Evolutionary conservation across 2,888 invertebrate species (phyloP), one percentile per base, ranked within the genome.

Genomic region (Priocnemis perturbator): DNA sequence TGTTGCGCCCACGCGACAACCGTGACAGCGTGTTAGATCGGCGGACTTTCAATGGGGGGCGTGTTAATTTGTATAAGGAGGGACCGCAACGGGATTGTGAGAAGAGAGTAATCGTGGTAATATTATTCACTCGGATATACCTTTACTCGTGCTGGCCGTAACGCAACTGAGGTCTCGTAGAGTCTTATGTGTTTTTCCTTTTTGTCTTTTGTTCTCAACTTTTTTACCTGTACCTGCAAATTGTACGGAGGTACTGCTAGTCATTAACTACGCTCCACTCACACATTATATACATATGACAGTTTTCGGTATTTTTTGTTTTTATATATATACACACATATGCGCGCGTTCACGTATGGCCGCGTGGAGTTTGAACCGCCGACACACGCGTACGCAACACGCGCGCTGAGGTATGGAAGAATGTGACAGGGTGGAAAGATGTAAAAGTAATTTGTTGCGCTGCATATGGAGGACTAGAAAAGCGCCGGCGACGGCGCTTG

Each of bases 111-210:
- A 7, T 23, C 61, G 69, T 71, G 71, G 73, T 78, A 82, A 83
- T 84, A 83, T 85, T 37, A 37, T 37, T 37, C 83, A 82, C 83
- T 86, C 87, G 81, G 80, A 85, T 83, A 84, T 91, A 91, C 91
- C 91, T 91, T 90, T 90, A 87, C 89, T 90, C 81, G 90, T 88
- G 88, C 90, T 90, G 82, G 90, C 88, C 80, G 89, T 87, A 84
- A 89, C 89, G 90, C 93, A 93, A 92, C 92, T 92, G 88, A 92
- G 91, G 90, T 92, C 92, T 89, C 92, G 91, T 84, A 92, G 91
- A 86, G 91, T 90, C 90, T 92, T 92, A 89, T 89, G 89, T 85
- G 89, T 89, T 88, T 90, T 91, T 89, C 90, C 90, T 89, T 90
- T 91, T 90, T 87, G 87, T 88, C 83, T 88, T 88, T 90, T 90